Percentiles rank a stretch among this genome's conserved stretches.
Conservation (phyloP, 2,888 invertebrate genomes). For the Eledona agricola region DNA sequence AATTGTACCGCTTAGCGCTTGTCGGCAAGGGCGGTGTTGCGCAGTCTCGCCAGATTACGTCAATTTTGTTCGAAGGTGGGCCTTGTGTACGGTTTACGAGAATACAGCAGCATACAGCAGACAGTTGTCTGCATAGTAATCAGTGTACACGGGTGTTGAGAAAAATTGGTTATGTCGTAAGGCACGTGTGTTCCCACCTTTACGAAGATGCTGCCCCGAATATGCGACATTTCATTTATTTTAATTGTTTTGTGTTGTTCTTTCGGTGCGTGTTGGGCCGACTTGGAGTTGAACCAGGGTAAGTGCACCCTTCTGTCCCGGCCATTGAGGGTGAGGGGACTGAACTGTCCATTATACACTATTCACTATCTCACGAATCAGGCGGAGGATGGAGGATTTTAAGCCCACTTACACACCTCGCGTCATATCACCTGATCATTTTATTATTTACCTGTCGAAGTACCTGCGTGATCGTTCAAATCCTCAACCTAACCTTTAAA, state of each 20-base stretch:
- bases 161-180: conserved; percentile 55
- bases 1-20: conserved; percentile 44
- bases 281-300: conserved; percentile 53
- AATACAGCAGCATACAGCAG: conserved; percentile 47
- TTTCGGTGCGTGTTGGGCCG: conserved; percentile 52
- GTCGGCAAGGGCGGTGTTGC: conserved; percentile 50
- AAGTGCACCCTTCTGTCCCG: conserved; percentile 39
- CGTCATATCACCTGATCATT: conserved; percentile 41
- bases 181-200: conserved; percentile 50
- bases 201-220: conserved; percentile 51
- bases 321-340: conserved; percentile 7
- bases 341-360: conserved; percentile 1
- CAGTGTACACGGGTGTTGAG: conserved; percentile 42
- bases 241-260: conserved; percentile 54
- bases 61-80: conserved; percentile 50
- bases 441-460: conserved; percentile 18
- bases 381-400: no score
- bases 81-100: conserved; percentile 31
- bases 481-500: conserved; percentile 23
- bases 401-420: conserved; percentile 13
- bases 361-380: no score
- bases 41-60: conserved; percentile 46
- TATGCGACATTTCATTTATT: conserved; percentile 47
- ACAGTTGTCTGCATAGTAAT: conserved; percentile 51
- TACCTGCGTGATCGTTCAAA: conserved; percentile 25